phyloP scores from a whole-genome alignment of 2,888 invertebrate genomes.

The Osmoderma eremita region DNA sequence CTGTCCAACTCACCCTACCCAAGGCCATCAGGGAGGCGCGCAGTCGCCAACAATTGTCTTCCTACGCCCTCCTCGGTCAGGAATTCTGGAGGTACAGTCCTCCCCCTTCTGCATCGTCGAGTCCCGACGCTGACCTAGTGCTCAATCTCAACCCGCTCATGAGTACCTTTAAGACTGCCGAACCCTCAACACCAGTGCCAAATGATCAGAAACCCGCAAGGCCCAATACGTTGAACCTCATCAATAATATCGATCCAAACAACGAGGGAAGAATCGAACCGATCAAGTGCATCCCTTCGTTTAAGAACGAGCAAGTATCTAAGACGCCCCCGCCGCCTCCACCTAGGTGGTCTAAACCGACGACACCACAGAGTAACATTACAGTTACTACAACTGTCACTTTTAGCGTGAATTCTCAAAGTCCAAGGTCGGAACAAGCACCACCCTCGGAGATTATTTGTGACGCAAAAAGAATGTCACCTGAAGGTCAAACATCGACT shows the following conservation, averaged over 20 bases:
- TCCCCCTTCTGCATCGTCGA: constrained; percentile 61
- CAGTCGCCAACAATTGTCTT: constrained; percentile 89
- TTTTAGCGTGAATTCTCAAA: constrained; percentile 77
- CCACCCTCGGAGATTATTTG: constrained; percentile 49
- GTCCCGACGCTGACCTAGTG: constrained; percentile 73
- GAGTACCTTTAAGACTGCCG: constrained; percentile 76
- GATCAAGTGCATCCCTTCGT: constrained; percentile 50
- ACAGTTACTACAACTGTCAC: constrained; percentile 89
- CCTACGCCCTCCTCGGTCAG: constrained; percentile 89
- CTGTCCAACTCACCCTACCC: constrained; percentile 88
- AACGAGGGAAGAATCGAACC: constrained; percentile 42
- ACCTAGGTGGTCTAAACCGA: constrained; percentile 85
- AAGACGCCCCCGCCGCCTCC: constrained; percentile 85
- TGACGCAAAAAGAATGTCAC: constrained; percentile 76
- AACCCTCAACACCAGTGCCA: constrained; percentile 65
- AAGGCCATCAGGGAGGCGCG: constrained; percentile 82
- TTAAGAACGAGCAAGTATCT: constrained; percentile 53
- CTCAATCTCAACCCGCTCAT: constrained; percentile 81
- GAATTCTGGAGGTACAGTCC: constrained; percentile 77
- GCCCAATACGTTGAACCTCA: constrained; percentile 83
- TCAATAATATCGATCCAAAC: constrained; percentile 64
- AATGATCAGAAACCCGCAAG: constrained; percentile 71
- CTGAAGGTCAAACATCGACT: constrained; percentile 75
- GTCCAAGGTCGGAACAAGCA: constrained; percentile 51
- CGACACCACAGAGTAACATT: constrained; percentile 75